phyloP scores from a whole-genome alignment of 92 coral and sea anemone species.

The Anthopleura xanthogrammica region DNA sequence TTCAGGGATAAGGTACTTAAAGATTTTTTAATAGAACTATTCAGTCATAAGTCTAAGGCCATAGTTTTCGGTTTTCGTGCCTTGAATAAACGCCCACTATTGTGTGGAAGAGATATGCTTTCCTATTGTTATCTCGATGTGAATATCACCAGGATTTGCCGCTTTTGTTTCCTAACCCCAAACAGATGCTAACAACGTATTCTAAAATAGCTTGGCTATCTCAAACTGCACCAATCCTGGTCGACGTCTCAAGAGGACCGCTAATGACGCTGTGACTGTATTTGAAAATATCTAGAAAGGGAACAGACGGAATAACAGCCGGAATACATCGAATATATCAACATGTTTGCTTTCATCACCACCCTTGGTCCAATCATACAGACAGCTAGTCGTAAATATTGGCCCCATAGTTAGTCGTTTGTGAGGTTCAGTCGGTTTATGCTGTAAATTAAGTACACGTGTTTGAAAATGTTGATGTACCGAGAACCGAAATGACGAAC shows the following conservation, averaged over 20 bases:
- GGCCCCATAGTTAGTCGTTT: neutral
- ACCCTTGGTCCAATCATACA: neutral
- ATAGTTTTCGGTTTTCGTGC: conserved; percentile 11
- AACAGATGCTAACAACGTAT: conserved; percentile 22
- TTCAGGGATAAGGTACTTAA: neutral
- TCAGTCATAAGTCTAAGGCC: neutral
- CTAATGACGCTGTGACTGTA: neutral
- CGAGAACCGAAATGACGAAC: neutral
- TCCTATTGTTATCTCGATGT: conserved; percentile 19
- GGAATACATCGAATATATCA: neutral
- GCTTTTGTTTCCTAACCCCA: conserved; percentile 23
- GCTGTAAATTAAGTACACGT: conserved; percentile 18
- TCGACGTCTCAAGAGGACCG: neutral
- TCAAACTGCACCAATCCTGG: neutral
- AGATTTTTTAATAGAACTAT: neutral
- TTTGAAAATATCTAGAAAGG: neutral
- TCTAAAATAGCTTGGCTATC: neutral
- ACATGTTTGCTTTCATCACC: conserved; percentile 1
- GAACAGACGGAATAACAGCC: neutral
- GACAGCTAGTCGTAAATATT: neutral
- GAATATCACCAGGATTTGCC: conserved; percentile 20
- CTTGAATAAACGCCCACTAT: conserved; percentile 4
- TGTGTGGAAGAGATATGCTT: conserved; percentile 2
- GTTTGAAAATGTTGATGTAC: conserved; percentile 18
- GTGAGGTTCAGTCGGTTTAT: neutral